A percentile compares a stretch with the other conserved stretches of the same genome.
Evolutionary conservation across 2,113 vertebrate species (phyloP).

Genomic region (Phrynocephalus versicolor): DNA sequence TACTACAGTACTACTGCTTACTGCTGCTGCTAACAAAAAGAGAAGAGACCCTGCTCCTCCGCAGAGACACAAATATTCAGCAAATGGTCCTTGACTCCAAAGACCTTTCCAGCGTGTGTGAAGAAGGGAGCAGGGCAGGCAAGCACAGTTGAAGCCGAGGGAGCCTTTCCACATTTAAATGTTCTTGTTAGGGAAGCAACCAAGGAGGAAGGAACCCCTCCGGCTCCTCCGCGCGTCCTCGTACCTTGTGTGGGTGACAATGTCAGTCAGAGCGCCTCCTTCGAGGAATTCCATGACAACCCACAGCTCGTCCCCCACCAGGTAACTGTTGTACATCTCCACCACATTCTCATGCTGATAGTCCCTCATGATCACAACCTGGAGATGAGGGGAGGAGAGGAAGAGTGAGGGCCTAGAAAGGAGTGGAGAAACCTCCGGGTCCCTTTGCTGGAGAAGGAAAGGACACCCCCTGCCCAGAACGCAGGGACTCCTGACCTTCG

Average conservation of each 20-base stretch:
- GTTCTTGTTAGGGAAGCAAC: no score
- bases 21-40: no score
- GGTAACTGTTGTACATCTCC: slow-evolving; percentile 98
- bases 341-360: slow-evolving; percentile 98
- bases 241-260: slow-evolving; percentile 94
- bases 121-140: no score
- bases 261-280: slow-evolving; percentile 92
- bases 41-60: background rate
- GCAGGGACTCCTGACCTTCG: background rate
- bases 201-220: background rate
- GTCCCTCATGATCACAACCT: slow-evolving; percentile 98
- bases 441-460: fast-evolving
- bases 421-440: background rate
- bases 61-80: no score
- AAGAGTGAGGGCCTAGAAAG: background rate
- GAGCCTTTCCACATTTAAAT: no score
- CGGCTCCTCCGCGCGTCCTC: fast-evolving
- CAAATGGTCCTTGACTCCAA: no score
- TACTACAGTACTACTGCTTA: no score
- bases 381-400: background rate
- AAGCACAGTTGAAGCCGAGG: no score
- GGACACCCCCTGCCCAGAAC: background rate
- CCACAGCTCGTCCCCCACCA: slow-evolving; percentile 96
- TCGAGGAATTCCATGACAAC: slow-evolving; percentile 99
- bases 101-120: no score